A percentile compares a stretch with the other conserved stretches of the same genome.
Evolutionary conservation across 2,888 invertebrate species (phyloP).

Genomic region (Parasteatoda lunata): DNA sequence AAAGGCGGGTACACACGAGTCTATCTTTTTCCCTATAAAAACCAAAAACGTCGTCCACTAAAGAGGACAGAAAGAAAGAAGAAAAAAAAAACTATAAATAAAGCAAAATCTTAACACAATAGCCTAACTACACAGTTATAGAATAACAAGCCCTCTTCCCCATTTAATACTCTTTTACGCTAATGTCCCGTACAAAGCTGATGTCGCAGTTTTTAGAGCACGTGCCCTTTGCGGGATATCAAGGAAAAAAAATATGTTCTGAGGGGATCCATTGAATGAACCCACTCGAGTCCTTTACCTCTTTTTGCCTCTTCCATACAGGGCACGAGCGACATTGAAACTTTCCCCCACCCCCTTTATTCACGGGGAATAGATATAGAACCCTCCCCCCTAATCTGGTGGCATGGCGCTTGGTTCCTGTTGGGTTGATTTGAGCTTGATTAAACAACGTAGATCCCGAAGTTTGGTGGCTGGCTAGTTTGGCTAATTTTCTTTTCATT

Average conservation of each 20-base stretch:
- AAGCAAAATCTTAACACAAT: slow-evolving; percentile 22
- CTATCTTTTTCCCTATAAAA: neutral
- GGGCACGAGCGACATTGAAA: slow-evolving; percentile 25
- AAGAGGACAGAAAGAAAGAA: neutral
- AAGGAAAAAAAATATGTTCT: neutral
- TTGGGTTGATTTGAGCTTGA: slow-evolving; percentile 25
- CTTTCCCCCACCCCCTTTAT: neutral
- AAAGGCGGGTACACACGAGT: slow-evolving; percentile 1
- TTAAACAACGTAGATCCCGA: slow-evolving; percentile 21
- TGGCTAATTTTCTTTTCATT: slow-evolving; percentile 37
- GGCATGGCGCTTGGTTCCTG: neutral
- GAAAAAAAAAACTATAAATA: slow-evolving; percentile 5
- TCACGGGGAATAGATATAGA: neutral
- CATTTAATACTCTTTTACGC: slow-evolving; percentile 54
- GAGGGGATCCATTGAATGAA: slow-evolving; percentile 17
- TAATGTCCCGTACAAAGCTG: slow-evolving; percentile 43
- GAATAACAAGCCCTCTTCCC: slow-evolving; percentile 55
- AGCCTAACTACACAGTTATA: slow-evolving; percentile 29
- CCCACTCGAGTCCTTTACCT: slow-evolving; percentile 28
- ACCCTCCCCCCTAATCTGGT: neutral
- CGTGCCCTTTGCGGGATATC: slow-evolving; percentile 30
- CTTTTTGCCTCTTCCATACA: slow-evolving; percentile 13
- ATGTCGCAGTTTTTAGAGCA: slow-evolving; percentile 58
- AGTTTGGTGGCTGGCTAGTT: slow-evolving; percentile 17
- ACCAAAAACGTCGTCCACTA: neutral